Conservation (phyloP, 1,140 invertebrate genomes). For the Pteromalus puparum region DNA sequence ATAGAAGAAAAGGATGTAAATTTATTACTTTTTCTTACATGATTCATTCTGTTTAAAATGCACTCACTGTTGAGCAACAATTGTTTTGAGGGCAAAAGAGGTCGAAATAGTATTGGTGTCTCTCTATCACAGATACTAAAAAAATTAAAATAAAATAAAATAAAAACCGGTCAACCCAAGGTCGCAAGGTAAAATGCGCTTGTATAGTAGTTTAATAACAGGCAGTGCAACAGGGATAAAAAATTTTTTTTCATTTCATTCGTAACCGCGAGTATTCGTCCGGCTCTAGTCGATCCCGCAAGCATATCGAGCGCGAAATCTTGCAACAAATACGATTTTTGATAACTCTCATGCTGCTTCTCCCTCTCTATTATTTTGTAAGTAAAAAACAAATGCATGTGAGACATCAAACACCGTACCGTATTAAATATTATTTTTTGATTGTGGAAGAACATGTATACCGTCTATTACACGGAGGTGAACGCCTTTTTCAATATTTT, state of each 20-base stretch:
- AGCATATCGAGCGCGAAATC: constrained; percentile 35
- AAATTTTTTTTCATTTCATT: constrained; percentile 33
- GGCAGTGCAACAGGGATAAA: constrained; percentile 16
- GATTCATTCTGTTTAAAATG: constrained; percentile 47
- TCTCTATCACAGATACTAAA: constrained; percentile 46
- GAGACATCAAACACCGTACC: background rate
- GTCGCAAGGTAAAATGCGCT: constrained; percentile 33
- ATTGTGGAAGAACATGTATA: constrained; percentile 38
- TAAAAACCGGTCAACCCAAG: constrained; percentile 25
- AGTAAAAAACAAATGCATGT: constrained; percentile 20
- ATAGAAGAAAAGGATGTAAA: constrained; percentile 15
- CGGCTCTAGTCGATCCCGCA: constrained; percentile 30
- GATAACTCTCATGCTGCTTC: background rate
- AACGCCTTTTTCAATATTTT: background rate
- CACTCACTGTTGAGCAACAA: constrained; percentile 41
- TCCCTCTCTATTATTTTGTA: background rate
- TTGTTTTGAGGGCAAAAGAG: constrained; percentile 31
- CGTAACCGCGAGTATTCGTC: constrained; percentile 14
- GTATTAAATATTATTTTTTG: constrained; percentile 29
- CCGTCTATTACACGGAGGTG: background rate
- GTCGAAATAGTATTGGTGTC: constrained; percentile 30
- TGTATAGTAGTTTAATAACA: constrained; percentile 27
- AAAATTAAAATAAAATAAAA: constrained; percentile 11
- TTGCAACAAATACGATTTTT: constrained; percentile 32
- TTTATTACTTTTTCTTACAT: constrained; percentile 28